Conservation (phyloP, 2,888 invertebrate species). For the Artemia sp. region DNA sequence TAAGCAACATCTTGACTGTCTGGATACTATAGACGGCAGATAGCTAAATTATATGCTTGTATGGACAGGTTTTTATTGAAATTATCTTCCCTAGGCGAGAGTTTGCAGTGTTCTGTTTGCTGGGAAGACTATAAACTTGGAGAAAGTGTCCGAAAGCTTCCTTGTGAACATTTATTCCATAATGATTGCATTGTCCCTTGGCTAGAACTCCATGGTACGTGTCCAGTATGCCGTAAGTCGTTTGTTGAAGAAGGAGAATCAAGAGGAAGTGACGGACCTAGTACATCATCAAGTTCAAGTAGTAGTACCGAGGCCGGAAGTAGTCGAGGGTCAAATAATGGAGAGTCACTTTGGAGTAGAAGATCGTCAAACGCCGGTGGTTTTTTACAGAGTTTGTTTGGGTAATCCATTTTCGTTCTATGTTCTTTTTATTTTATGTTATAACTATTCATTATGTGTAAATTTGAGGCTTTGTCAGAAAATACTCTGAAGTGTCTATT, state of each 20-base stretch:
- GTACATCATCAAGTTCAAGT: conserved; percentile 17
- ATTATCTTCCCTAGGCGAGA: conserved; percentile 37
- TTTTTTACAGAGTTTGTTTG: conserved; percentile 4
- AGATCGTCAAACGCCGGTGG: neutral
- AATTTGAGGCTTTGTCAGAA: no score
- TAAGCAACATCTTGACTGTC: neutral
- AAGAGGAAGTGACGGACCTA: neutral
- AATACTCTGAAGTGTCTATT: no score
- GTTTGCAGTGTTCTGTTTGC: conserved; percentile 82
- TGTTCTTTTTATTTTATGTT: no score
- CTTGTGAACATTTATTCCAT: conserved; percentile 81
- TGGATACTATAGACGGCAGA: neutral
- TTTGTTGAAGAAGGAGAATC: conserved; percentile 35
- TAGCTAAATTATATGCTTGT: conserved; percentile 5
- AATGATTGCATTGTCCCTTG: conserved; percentile 82
- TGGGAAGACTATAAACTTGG: conserved; percentile 72
- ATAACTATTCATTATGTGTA: no score
- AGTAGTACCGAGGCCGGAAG: conserved; percentile 14
- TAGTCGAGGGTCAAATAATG: conserved; percentile 16
- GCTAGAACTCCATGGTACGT: conserved; percentile 87
- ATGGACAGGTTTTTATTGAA: neutral
- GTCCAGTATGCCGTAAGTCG: conserved; percentile 79
- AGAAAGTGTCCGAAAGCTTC: conserved; percentile 57
- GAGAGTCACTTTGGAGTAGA: neutral
- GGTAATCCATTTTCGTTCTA: neutral